Evolutionary conservation across 2,113 vertebrate genomes (phyloP).

Genomic region (Illadopsis cleaveri): DNA sequence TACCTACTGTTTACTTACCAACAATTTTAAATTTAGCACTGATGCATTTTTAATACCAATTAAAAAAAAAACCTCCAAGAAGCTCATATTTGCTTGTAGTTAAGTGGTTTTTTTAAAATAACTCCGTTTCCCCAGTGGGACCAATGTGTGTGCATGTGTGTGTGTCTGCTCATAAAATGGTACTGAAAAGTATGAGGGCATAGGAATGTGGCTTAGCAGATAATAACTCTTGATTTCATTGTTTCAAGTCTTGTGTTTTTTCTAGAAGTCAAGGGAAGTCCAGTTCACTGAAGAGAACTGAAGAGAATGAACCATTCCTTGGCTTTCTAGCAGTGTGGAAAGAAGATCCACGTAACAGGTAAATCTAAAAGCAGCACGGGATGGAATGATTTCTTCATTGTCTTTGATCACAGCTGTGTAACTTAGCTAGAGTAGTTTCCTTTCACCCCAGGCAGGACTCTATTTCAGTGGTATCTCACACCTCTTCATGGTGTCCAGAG

Average conservation of each 20-base stretch:
- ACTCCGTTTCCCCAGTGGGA: neutral
- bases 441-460: neutral
- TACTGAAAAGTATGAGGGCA: neutral
- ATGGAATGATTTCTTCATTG: neutral
- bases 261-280: neutral
- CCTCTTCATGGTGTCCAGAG: neutral
- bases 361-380: neutral
- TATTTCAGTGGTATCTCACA: neutral
- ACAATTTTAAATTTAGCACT: slow-evolving; percentile 8
- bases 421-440: neutral
- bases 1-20: slow-evolving; percentile 26
- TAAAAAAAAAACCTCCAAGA: neutral
- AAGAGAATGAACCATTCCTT: neutral
- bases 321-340: neutral
- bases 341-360: neutral
- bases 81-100: neutral
- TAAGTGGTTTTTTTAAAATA: neutral
- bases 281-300: neutral
- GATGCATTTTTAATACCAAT: slow-evolving; percentile 1
- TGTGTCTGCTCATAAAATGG: neutral
- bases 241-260: neutral
- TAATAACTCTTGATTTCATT: neutral
- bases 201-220: slow-evolving; percentile 5
- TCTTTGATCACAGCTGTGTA: neutral
- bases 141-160: neutral